These are phyloP conservation scores for Cheirogaleus major DNA, from an alignment of 2,797 vertebrate genomes.

Conservation along the genomic window DNA sequence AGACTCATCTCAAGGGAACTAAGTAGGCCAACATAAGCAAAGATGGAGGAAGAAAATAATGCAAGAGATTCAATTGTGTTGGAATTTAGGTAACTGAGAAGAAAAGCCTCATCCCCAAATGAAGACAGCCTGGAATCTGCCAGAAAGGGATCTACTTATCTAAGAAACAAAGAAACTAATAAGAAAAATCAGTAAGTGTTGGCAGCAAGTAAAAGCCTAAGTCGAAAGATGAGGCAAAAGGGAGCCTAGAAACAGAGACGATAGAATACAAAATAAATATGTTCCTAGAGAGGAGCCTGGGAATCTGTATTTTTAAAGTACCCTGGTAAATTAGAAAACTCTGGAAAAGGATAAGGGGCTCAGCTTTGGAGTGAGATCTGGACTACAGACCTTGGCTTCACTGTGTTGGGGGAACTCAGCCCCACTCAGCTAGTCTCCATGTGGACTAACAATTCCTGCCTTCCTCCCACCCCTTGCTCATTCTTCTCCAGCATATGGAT, in stretches of 20 bases:
- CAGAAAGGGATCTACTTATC: not conserved
- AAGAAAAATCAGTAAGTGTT: not conserved
- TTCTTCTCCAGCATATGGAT: not conserved
- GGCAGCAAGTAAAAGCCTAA: not conserved
- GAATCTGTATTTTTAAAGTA: conserved; percentile 1
- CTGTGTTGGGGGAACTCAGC: not conserved
- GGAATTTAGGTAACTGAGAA: not conserved
- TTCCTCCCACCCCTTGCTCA: not conserved
- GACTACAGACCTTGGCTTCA: not conserved
- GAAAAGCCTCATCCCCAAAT: not conserved
- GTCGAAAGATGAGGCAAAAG: not conserved
- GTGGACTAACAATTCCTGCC: not conserved
- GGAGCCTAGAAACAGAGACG: not conserved
- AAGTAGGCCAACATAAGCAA: not conserved
- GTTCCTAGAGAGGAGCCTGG: not conserved
- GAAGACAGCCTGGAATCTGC: not conserved
- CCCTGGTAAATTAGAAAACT: not conserved
- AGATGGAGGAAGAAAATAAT: not conserved
- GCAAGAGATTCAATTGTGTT: not conserved
- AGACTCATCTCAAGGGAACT: not conserved
- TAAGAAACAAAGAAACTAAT: not conserved
- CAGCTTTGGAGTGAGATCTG: not conserved
- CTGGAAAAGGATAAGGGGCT: not conserved
- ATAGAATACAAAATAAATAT: not conserved
- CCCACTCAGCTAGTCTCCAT: not conserved